Evolutionary conservation across 2,888 invertebrate species (phyloP).

Genomic region (Drosophila antonietae): DNA sequence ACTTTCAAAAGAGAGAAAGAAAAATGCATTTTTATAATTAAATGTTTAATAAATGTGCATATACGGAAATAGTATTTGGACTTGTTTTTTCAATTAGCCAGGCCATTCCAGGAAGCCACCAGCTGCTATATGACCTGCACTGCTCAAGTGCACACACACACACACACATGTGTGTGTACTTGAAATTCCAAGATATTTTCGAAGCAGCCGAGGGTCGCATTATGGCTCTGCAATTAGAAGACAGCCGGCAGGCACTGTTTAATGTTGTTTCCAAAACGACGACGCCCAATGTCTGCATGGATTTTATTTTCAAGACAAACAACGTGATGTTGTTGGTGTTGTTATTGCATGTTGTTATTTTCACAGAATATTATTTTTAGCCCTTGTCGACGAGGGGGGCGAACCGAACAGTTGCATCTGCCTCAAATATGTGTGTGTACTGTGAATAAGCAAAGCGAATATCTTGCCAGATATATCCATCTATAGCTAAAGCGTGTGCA

Average conservation of each 20-base stretch:
- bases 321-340: slow-evolving; percentile 19
- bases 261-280: slow-evolving; percentile 62
- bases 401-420: slow-evolving; percentile 15
- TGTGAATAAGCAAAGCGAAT: slow-evolving; percentile 42
- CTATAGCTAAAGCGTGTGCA: not conserved
- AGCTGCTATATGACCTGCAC: slow-evolving; percentile 63
- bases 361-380: slow-evolving; percentile 64
- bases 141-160: slow-evolving; percentile 59
- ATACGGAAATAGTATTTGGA: slow-evolving; percentile 35
- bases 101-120: slow-evolving; percentile 53
- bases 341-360: slow-evolving; percentile 34
- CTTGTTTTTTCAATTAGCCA: slow-evolving; percentile 40
- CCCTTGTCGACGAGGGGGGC: slow-evolving; percentile 39
- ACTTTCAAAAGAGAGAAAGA: slow-evolving; percentile 17
- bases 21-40: slow-evolving; percentile 70
- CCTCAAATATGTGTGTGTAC: slow-evolving; percentile 32
- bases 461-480: slow-evolving; percentile 4
- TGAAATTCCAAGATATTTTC: slow-evolving; percentile 78
- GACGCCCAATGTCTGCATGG: slow-evolving; percentile 34
- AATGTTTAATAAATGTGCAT: slow-evolving; percentile 51
- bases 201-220: slow-evolving; percentile 73
- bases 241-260: slow-evolving; percentile 54
- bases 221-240: slow-evolving; percentile 71
- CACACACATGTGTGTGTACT: slow-evolving; percentile 57
- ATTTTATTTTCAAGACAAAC: slow-evolving; percentile 39